These are phyloP conservation scores for Yoshiicerus persimilis DNA, from an alignment of 1,140 invertebrate genomes.

Conservation along the genomic window DNA sequence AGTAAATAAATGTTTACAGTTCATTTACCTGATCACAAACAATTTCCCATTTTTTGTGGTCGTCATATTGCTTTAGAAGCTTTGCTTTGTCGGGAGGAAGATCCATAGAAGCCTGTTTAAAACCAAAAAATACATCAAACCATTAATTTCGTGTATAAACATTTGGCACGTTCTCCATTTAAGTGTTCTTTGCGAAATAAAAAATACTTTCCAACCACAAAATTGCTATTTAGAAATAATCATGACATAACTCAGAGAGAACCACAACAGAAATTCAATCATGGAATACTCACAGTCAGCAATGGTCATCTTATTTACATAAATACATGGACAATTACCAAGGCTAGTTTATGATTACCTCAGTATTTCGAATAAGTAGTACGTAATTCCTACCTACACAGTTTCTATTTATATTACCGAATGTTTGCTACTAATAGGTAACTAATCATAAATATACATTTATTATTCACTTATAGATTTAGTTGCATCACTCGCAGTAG, in stretches of 20 bases:
- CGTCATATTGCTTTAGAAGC: constrained; percentile 92
- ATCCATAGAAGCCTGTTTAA: constrained; percentile 91
- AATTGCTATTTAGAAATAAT: not conserved
- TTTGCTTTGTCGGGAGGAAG: constrained; percentile 98
- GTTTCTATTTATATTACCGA: not conserved
- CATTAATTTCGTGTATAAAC: not conserved
- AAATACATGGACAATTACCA: not conserved
- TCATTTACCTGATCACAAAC: constrained; percentile 93
- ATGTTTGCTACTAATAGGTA: not conserved
- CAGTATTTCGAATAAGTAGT: too few species aligned
- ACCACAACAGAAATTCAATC: constrained; percentile 30
- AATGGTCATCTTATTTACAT: not conserved
- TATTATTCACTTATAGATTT: too few species aligned
- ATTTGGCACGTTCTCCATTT: not conserved
- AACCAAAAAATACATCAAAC: constrained; percentile 12
- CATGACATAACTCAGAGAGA: not conserved
- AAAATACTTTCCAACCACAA: not conserved
- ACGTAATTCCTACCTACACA: not conserved
- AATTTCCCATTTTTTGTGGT: constrained; percentile 99
- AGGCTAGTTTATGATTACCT: too few species aligned
- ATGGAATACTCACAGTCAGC: not conserved
- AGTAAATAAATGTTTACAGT: not conserved
- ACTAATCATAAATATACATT: too few species aligned
- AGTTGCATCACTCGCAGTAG: not conserved
- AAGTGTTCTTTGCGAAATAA: not conserved